These are phyloP conservation scores for Drosophila paramelanica DNA, from an alignment of 2,888 invertebrate genomes.

Conservation along the genomic window DNA sequence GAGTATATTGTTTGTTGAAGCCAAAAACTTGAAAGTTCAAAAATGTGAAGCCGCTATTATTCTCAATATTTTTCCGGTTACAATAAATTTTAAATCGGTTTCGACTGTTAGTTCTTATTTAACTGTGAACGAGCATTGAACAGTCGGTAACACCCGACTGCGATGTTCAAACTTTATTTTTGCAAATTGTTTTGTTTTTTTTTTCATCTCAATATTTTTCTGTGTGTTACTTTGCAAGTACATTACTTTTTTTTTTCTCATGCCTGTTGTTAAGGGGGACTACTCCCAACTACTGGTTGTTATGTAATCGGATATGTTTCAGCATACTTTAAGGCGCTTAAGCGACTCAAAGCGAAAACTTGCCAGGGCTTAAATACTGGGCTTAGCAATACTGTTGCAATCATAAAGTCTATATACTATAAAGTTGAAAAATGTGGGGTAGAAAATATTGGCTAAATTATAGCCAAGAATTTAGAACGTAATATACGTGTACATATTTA, in stretches of 20 bases:
- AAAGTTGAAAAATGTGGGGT: not conserved
- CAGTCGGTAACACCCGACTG: not conserved
- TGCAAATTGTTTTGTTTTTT: conserved; percentile 16
- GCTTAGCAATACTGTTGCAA: too few species aligned
- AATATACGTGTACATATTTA: too few species aligned
- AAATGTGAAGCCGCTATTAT: not conserved
- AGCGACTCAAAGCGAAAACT: not conserved
- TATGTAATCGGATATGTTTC: conserved; percentile 22
- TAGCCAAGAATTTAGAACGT: too few species aligned
- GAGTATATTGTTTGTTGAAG: not conserved
- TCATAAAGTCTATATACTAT: not conserved
- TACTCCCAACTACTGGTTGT: conserved; percentile 4
- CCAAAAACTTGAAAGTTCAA: not conserved
- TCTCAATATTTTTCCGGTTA: too few species aligned
- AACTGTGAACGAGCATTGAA: not conserved
- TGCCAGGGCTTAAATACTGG: not conserved
- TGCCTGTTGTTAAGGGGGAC: conserved; percentile 12
- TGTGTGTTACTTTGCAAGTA: conserved; percentile 13
- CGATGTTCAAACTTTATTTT: conserved; percentile 22
- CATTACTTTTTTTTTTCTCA: conserved; percentile 24
- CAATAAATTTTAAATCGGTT: too few species aligned
- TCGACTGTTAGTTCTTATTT: too few species aligned
- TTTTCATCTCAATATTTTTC: conserved; percentile 3
- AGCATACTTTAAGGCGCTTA: conserved; percentile 31
- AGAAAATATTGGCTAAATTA: too few species aligned